These are phyloP conservation scores for Diphyllodes magnificus DNA, from an alignment of 2,113 vertebrate species.

Conservation along the genomic window DNA sequence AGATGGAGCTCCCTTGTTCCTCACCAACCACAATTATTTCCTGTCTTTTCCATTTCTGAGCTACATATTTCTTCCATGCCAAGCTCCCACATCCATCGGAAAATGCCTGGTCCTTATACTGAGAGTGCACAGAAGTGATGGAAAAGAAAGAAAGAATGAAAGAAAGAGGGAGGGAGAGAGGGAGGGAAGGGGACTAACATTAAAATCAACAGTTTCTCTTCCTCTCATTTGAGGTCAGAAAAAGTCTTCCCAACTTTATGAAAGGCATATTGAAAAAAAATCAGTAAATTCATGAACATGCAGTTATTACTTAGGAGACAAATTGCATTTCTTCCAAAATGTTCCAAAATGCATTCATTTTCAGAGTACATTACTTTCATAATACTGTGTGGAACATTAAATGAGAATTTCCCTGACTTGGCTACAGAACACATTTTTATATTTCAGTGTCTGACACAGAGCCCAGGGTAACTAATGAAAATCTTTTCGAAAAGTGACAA, in stretches of 20 bases:
- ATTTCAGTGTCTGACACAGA: constrained; percentile 61
- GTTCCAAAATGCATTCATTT: constrained; percentile 68
- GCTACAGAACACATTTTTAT: constrained; percentile 52
- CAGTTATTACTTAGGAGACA: constrained; percentile 67
- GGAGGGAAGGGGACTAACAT: not conserved
- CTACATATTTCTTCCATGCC: not conserved
- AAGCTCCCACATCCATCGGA: not conserved
- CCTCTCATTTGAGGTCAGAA: constrained; percentile 11
- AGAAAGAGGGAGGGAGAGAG: not conserved
- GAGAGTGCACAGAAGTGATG: not conserved
- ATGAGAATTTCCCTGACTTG: constrained; percentile 63
- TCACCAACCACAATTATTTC: not conserved
- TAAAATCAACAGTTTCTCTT: constrained; percentile 26
- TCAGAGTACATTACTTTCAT: constrained; percentile 69
- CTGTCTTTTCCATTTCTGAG: not conserved
- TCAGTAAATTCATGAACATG: constrained; percentile 51
- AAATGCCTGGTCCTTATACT: not conserved
- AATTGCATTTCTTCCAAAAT: constrained; percentile 64
- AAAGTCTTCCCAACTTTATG: constrained; percentile 28
- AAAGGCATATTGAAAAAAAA: constrained; percentile 16
- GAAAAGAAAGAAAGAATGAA: not conserved
- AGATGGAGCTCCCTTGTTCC: not conserved
- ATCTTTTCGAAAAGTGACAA: constrained; percentile 69
- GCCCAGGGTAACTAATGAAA: constrained; percentile 71
- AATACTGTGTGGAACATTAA: constrained; percentile 64